phyloP scores from a whole-genome alignment of 2,888 invertebrate species.

The Ceramica pisi region DNA sequence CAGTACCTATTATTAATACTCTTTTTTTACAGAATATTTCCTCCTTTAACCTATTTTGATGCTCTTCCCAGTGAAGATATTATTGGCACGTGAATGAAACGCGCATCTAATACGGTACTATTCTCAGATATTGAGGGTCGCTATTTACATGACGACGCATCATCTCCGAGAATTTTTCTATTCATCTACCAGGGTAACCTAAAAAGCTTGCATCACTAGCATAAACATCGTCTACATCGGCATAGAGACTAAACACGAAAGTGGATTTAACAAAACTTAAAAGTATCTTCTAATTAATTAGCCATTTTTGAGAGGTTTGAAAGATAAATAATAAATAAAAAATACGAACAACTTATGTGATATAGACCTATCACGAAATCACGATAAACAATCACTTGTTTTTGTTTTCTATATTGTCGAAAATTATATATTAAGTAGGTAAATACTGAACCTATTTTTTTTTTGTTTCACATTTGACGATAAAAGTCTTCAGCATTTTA shows the following conservation, averaged over 20 bases:
- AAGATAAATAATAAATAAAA: neutral
- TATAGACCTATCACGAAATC: neutral
- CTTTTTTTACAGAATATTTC: slow-evolving; percentile 28
- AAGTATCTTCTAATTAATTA: neutral
- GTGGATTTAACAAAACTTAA: slow-evolving; percentile 32
- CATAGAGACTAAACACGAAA: neutral
- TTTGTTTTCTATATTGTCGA: neutral
- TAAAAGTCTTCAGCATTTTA: too few relatives aligned
- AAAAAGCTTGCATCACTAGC: slow-evolving; percentile 36
- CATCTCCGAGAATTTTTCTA: slow-evolving; percentile 50
- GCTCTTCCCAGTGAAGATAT: slow-evolving; percentile 11
- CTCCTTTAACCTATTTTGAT: slow-evolving; percentile 15
- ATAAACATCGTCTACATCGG: slow-evolving; percentile 20
- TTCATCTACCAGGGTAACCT: slow-evolving; percentile 39
- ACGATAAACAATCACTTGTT: neutral
- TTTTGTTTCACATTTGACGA: too few relatives aligned
- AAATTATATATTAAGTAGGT: too few relatives aligned
- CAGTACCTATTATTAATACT: slow-evolving; percentile 1
- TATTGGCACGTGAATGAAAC: slow-evolving; percentile 43
- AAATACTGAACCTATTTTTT: too few relatives aligned
- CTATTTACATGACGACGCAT: slow-evolving; percentile 65
- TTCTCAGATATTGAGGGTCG: slow-evolving; percentile 53
- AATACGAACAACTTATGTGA: neutral
- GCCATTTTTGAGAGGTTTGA: neutral
- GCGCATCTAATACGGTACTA: slow-evolving; percentile 52